Conservation (phyloP, 2,113 vertebrate species). For the Otolemur garnettii region DNA sequence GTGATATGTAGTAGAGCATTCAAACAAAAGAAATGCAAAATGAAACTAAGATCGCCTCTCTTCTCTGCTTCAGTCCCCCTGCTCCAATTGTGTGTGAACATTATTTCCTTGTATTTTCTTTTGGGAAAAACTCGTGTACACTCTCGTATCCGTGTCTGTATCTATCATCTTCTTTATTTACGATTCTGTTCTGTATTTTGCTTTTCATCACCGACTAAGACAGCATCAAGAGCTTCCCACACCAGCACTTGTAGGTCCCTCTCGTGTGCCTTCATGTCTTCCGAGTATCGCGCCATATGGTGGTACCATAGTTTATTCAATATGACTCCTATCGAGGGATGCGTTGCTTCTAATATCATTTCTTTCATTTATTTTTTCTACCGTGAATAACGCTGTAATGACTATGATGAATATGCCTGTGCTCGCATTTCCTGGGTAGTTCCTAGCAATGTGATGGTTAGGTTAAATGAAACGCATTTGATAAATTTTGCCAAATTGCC, state of each 20-base stretch:
- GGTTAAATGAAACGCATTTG: not conserved
- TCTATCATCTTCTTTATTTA: not conserved
- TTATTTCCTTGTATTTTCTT: not conserved
- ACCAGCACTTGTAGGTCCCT: not conserved
- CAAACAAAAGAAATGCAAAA: conserved; percentile 62
- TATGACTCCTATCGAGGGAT: not conserved
- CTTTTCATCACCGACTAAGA: not conserved
- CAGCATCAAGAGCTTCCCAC: not conserved
- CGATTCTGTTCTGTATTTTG: not conserved
- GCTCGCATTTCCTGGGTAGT: not conserved
- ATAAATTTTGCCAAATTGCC: not conserved
- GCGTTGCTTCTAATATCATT: not conserved
- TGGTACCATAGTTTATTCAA: not conserved
- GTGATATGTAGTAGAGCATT: not conserved
- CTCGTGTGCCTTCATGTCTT: not conserved
- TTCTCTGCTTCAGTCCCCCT: not conserved
- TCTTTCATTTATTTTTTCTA: not conserved
- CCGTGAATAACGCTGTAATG: not conserved
- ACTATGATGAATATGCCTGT: not conserved
- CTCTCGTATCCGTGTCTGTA: not conserved
- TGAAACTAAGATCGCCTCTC: conserved; percentile 36
- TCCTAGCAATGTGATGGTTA: not conserved
- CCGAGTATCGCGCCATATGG: not conserved
- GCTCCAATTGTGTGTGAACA: not conserved
- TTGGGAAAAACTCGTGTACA: not conserved